Evolutionary conservation across 1,140 invertebrate genomes (phyloP).

Genomic region (Drosophila quadrilineata): DNA sequence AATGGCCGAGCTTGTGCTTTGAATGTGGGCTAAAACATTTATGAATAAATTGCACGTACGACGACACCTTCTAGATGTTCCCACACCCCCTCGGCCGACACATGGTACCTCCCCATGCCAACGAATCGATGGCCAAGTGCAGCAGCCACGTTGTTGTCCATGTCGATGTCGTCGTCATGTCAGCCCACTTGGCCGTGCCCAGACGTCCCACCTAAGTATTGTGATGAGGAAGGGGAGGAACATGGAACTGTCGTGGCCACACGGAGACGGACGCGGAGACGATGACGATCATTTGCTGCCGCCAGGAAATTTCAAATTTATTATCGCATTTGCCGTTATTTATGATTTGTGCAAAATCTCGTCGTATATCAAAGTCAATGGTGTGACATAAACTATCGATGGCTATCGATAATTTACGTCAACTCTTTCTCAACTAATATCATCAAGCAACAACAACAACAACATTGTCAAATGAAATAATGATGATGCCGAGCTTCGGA

Average conservation of each 20-base stretch:
- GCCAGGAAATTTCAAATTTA: conserved; percentile 71
- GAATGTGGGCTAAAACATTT: conserved; percentile 75
- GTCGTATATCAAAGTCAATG: conserved; percentile 72
- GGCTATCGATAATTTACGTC: conserved; percentile 59
- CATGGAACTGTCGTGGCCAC: conserved; percentile 5
- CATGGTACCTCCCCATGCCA: not conserved
- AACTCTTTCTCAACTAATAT: conserved; percentile 44
- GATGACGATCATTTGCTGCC: conserved; percentile 57
- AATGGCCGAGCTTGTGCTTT: conserved; percentile 58
- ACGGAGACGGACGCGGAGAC: conserved; percentile 20
- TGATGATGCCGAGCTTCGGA: no score
- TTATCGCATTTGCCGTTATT: conserved; percentile 71
- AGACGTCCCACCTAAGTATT: conserved; percentile 14
- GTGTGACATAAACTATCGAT: conserved; percentile 63
- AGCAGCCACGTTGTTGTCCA: conserved; percentile 15
- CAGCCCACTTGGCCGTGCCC: conserved; percentile 42
- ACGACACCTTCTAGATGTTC: conserved; percentile 28
- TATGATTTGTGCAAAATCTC: conserved; percentile 66
- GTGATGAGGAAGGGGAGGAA: not conserved
- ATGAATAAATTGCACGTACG: conserved; percentile 77
- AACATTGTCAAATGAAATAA: conserved; percentile 25
- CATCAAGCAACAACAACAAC: conserved; percentile 9
- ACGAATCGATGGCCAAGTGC: conserved; percentile 1
- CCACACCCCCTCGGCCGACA: not conserved
- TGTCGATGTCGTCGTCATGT: conserved; percentile 20